Base-by-base conservation (phyloP, 2,113 vertebrate species). In the Macheiramphus alcinus region DNA sequence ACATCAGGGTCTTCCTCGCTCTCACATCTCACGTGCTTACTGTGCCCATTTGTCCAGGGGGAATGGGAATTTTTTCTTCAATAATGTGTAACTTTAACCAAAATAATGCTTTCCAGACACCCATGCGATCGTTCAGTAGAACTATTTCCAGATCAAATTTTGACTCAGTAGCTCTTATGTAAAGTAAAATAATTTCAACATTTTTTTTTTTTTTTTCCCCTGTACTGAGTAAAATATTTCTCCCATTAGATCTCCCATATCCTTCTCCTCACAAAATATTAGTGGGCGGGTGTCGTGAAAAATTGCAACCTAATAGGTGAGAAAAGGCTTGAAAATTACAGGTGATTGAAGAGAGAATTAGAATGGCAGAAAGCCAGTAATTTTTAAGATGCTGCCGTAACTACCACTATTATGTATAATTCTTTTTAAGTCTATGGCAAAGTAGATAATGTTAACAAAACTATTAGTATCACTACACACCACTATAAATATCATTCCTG, bases 21-120 rank as follows among this genome's bases (percentile, higher is more conserved):
- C 23, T 6, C 8, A 2, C 29, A 0, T 43, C 29, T 31, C 14
- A 3, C 6, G 1, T 3, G 10, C 22, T 66, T 8, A 4, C 31
- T 32, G 38, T 14, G 45, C 10, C 22, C 7, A 0, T 50, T 52
- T 43, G 11, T 73, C 66, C 32, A 40, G 34, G 23, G 36, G 21
- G 21, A 32, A 36, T 23, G 6, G 9, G 26, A 50, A 29, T 32
- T 38, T 36, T 55, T 74, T 43, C 14, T 27, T 27, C 42, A 22
- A 10, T 16, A 26, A 36, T 5, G 4, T 9, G 5, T 22, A 20
- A 10, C 40, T 42, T 32, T 7, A 80, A 13, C 36, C 40, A 29
- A 56, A 73, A 22, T 7, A 13, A 0, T 22, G 27, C 29, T 67
- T 52, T 45, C 25, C 16, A 38, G 32, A 6, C 1, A 2, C 18